Percentiles rank a stretch among this genome's conserved stretches.
These are phyloP conservation scores for Cistogaster globosa DNA, from an alignment of 2,888 invertebrate species.

Conservation along the genomic window DNA sequence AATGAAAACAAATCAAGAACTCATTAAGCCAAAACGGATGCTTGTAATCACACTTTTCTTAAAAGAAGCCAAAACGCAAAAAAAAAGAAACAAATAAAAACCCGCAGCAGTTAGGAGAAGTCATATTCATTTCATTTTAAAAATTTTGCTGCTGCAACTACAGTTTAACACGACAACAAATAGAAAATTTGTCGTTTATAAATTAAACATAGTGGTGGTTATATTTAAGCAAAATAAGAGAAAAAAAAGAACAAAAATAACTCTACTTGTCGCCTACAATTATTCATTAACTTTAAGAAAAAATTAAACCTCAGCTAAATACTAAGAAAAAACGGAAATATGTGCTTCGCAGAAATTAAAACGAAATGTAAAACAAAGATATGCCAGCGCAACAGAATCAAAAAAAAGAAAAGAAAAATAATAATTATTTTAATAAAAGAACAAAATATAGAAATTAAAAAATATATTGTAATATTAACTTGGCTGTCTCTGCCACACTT, in stretches of 20 bases:
- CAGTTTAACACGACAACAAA: constrained; percentile 77
- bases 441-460: constrained; percentile 79
- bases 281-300: constrained; percentile 70
- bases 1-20: constrained; percentile 82
- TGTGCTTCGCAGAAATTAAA: constrained; percentile 66
- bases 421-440: constrained; percentile 64
- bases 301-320: constrained; percentile 31
- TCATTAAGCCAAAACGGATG: constrained; percentile 81
- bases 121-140: constrained; percentile 74
- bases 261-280: constrained; percentile 71
- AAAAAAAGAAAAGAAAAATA: neutral
- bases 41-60: constrained; percentile 79
- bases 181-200: constrained; percentile 76
- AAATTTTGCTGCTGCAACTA: constrained; percentile 66
- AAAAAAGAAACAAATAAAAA: constrained; percentile 51
- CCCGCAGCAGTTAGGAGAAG: constrained; percentile 69
- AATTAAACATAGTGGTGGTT: constrained; percentile 38
- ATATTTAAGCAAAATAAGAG: neutral
- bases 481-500: constrained; percentile 52
- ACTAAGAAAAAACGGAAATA: constrained; percentile 61
- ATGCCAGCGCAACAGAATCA: constrained; percentile 77
- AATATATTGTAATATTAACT: constrained; percentile 64
- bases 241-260: neutral
- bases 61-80: constrained; percentile 64
- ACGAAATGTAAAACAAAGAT: constrained; percentile 62